A percentile compares a stretch with the other conserved stretches of the same genome.
phyloP scores from a whole-genome alignment of 2,888 invertebrate species.

The Augiades crinisus region DNA sequence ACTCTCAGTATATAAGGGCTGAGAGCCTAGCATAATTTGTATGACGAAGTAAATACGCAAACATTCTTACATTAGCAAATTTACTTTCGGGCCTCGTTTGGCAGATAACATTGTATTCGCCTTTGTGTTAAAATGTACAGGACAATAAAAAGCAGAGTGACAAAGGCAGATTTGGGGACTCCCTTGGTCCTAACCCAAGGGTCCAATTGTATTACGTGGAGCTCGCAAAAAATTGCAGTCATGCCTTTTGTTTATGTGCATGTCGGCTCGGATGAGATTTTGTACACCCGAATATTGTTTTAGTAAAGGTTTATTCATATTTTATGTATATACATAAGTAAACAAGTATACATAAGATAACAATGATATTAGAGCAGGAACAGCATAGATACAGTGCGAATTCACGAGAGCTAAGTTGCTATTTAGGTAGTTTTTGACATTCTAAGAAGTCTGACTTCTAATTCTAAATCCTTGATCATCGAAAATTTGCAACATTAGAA shows the following conservation, averaged over 20 bases:
- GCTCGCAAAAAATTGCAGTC: constrained; percentile 25
- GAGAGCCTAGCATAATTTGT: constrained; percentile 45
- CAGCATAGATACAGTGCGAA: too few relatives aligned
- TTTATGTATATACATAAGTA: background rate
- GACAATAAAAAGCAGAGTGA: constrained; percentile 54
- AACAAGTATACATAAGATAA: too few relatives aligned
- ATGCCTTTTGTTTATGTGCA: constrained; percentile 21
- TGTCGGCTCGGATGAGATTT: constrained; percentile 13
- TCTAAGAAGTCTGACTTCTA: too few relatives aligned
- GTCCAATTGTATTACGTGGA: constrained; percentile 20
- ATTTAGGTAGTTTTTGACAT: too few relatives aligned
- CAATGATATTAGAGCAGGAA: too few relatives aligned
- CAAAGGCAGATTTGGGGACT: constrained; percentile 20
- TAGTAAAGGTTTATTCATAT: background rate
- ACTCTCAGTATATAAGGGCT: constrained; percentile 31
- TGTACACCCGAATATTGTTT: constrained; percentile 16
- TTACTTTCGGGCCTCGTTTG: constrained; percentile 47
- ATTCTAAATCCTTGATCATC: too few relatives aligned
- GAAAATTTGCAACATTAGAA: too few relatives aligned
- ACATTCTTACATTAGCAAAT: constrained; percentile 53
- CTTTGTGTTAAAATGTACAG: constrained; percentile 48
- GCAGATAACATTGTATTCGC: constrained; percentile 39
- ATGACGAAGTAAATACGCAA: constrained; percentile 47
- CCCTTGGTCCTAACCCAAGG: constrained; percentile 13
- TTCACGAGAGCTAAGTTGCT: too few relatives aligned